A percentile compares a stretch with the other conserved stretches of the same genome.
phyloP scores from a whole-genome alignment of 2,888 invertebrate genomes.

The Melieria picta region DNA sequence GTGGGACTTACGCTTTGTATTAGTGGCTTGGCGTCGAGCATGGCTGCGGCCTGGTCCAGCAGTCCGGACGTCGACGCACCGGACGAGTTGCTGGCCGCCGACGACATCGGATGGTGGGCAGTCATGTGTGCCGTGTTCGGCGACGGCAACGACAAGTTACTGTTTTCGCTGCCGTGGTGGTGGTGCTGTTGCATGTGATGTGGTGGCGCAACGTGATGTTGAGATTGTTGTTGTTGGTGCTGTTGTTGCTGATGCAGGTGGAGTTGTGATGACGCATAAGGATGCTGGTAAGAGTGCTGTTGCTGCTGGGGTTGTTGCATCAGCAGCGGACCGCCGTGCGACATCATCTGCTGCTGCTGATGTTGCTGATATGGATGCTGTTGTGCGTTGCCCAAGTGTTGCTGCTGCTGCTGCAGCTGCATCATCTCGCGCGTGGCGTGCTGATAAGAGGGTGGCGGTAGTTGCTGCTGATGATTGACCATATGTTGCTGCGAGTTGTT shows the following conservation, averaged over 20 bases:
- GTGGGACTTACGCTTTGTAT: constrained; percentile 84
- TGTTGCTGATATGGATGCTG: constrained; percentile 69
- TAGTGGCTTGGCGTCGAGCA: constrained; percentile 72
- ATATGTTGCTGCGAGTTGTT: constrained; percentile 39
- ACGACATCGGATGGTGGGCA: constrained; percentile 57
- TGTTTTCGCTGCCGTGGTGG: constrained; percentile 61
- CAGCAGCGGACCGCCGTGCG: constrained; percentile 54
- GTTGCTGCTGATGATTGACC: constrained; percentile 47
- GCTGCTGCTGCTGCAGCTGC: constrained; percentile 66
- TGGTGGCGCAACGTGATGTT: constrained; percentile 46
- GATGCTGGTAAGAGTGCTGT: constrained; percentile 48
- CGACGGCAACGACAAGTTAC: constrained; percentile 44
- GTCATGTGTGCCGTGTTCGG: constrained; percentile 51
- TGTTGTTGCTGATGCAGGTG: constrained; percentile 71
- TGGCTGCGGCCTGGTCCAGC: constrained; percentile 71
- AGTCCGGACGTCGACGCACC: constrained; percentile 70
- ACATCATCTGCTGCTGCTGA: constrained; percentile 67
- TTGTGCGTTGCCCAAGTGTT: constrained; percentile 69
- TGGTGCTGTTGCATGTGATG: constrained; percentile 65
- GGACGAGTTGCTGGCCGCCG: constrained; percentile 64
- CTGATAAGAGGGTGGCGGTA: constrained; percentile 59
- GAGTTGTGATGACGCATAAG: constrained; percentile 38
- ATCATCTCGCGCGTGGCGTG: constrained; percentile 58
- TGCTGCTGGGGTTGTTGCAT: constrained; percentile 63
- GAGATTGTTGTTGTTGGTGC: constrained; percentile 59